These are phyloP conservation scores for Acrossocheilus fasciatus DNA, from an alignment of 2,797 vertebrate genomes.

Conservation along the genomic window DNA sequence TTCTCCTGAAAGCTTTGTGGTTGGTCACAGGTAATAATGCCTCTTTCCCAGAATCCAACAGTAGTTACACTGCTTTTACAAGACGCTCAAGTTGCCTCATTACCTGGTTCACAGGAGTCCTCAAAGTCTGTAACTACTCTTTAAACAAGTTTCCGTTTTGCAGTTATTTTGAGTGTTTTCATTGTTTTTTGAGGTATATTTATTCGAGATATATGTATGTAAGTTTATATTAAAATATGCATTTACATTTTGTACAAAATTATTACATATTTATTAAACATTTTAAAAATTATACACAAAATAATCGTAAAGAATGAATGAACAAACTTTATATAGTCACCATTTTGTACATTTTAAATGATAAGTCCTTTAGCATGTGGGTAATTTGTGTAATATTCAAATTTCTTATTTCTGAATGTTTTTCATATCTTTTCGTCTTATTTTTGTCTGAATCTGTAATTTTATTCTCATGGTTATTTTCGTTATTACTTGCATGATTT, in stretches of 20 bases:
- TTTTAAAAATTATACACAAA: neutral
- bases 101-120: neutral
- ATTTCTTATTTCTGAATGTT: slow-evolving; percentile 67
- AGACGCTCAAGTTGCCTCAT: neutral
- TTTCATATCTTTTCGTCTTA: slow-evolving; percentile 22
- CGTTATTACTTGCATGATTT: slow-evolving; percentile 58
- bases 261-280: neutral
- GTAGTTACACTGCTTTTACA: neutral
- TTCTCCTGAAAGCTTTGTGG: neutral
- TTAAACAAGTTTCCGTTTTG: neutral
- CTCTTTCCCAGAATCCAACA: slow-evolving; percentile 1
- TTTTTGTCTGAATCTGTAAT: slow-evolving; percentile 36
- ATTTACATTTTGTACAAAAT: neutral
- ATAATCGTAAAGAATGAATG: neutral
- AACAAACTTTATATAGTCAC: neutral
- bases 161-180: neutral
- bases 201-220: neutral
- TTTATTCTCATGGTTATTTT: slow-evolving; percentile 63
- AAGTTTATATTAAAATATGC: neutral
- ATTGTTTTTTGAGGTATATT: neutral
- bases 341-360: neutral
- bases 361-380: neutral
- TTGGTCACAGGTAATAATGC: neutral
- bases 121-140: neutral
- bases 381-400: slow-evolving; percentile 24